Conservation (phyloP, 2,113 vertebrate genomes). For the Aegotheles bennettii region DNA sequence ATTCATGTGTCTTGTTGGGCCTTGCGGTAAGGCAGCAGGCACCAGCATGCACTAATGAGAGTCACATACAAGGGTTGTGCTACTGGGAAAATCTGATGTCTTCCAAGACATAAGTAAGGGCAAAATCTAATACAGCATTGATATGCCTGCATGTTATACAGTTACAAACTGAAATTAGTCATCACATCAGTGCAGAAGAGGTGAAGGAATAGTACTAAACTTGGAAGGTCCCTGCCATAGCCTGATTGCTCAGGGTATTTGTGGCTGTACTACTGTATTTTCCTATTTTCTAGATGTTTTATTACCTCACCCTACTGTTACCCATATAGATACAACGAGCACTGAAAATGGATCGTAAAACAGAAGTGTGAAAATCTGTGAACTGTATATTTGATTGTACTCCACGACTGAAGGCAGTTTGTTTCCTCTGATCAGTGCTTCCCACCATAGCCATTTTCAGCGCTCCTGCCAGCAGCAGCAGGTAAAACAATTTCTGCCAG, state of each 20-base stretch:
- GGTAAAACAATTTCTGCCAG: neutral
- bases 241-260: neutral
- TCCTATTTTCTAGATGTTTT: neutral
- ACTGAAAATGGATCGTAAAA: neutral
- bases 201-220: neutral
- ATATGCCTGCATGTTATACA: neutral
- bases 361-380: neutral
- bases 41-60: neutral
- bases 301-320: neutral
- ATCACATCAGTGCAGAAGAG: neutral
- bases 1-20: neutral
- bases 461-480: accelerated
- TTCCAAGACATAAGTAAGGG: neutral
- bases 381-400: neutral
- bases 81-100: neutral
- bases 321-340: neutral
- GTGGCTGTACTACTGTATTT: neutral
- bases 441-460: neutral
- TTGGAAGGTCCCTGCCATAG: neutral
- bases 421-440: neutral
- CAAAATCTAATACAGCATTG: neutral
- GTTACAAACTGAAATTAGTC: neutral
- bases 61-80: neutral
- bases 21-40: neutral
- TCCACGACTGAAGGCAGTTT: neutral